Evolutionary conservation across 2,113 vertebrate genomes (phyloP), one percentile per base, ranked within the genome.

Genomic region (Periophthalmodon schlosseri): DNA sequence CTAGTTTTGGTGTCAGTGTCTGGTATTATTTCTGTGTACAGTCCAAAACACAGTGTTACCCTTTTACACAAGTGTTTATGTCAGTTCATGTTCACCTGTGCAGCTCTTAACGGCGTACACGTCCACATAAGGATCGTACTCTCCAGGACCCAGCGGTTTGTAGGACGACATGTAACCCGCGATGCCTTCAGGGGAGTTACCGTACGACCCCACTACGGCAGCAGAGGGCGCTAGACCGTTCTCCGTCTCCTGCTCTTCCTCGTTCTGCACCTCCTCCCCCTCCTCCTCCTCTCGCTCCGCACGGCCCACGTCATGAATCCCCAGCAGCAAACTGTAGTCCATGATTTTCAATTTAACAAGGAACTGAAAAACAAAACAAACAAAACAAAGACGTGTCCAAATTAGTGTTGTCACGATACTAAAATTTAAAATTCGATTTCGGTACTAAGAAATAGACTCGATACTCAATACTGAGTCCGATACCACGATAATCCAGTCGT

Each of bases 251-350:
- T 78, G 83, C 16, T 95, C 95, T 2, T 95, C 96, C 71, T 96
- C 95, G 13, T 94, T 93, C 66, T 90, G 86, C 4, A 87, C 85
- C 84, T 93, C 92, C 23, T 95, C 91, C 0, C 79, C 88, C 60
- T 96, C 95, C 10, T 96, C 94, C 61, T 96, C 96, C 36, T 97
- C 96, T 0, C 94, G 90, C 52, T 96, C 96, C 0, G 94, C 94
- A 23, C 95, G 93, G 10, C 86, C 86, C 12, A 95, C 85, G n/a
- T 97, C 96, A 20, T 97, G 95, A 89, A 97, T 96, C 16, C 96
- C 96, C 15, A 97, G 88, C 63, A 97, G 91, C 36, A 97, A 91
- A 83, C 96, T 97, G 92, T 97, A 97, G 92, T 96, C 96, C 96
- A 97, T 97, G 84, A 97, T 96, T 94, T 96, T 97, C 87, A 97